phyloP scores from a whole-genome alignment of 2,797 vertebrate species.

The Dermochelys coriacea region DNA sequence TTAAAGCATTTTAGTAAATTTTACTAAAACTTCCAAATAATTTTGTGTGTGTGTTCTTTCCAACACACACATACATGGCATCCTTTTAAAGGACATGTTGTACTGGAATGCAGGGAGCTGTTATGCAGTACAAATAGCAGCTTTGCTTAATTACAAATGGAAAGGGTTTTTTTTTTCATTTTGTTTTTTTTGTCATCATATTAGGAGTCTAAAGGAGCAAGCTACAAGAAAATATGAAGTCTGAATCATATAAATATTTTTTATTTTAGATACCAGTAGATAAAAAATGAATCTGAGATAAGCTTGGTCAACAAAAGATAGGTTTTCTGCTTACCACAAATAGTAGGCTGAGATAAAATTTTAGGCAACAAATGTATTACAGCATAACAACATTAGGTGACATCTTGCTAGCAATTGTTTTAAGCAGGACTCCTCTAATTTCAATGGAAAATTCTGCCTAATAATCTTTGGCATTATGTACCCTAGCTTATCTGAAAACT shows the following conservation, averaged over 20 bases:
- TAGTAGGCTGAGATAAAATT: not conserved
- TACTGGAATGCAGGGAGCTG: constrained; percentile 21
- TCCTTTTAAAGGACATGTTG: constrained; percentile 36
- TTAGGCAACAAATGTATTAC: not conserved
- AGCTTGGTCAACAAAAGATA: rapidly evolving
- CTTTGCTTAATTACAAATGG: constrained; percentile 57
- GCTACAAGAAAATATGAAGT: constrained; percentile 14
- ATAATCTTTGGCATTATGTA: not conserved
- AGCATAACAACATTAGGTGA: not conserved
- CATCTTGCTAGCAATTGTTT: not conserved
- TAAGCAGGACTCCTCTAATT: not conserved
- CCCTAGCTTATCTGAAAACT: not conserved
- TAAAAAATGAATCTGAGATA: not conserved
- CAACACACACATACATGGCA: constrained; percentile 56
- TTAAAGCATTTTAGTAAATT: constrained; percentile 50
- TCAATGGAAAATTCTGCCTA: not conserved
- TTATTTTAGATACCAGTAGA: not conserved
- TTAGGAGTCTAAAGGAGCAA: not conserved
- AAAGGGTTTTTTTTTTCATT: not conserved
- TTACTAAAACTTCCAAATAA: constrained; percentile 46
- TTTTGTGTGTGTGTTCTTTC: constrained; percentile 16
- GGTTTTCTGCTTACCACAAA: not conserved
- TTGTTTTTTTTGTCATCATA: constrained; percentile 7
- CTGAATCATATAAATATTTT: constrained; percentile 17
- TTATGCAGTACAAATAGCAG: constrained; percentile 32